A percentile compares a stretch with the other conserved stretches of the same genome.
These are phyloP conservation scores for Orbicella faveolata DNA, from an alignment of 64 coral and sea anemone species.

Conservation along the genomic window DNA sequence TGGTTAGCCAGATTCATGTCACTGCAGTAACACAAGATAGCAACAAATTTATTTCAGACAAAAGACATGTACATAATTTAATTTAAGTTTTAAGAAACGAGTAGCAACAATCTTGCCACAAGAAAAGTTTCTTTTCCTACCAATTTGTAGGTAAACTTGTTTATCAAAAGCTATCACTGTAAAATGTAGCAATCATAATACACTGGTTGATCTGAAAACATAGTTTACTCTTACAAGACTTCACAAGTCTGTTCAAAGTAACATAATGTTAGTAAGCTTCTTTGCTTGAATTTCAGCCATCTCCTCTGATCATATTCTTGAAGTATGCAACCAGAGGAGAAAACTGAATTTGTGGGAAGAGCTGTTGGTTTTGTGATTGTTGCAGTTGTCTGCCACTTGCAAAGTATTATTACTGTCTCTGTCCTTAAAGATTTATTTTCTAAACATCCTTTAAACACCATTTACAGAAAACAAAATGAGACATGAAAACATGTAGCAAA, in stretches of 20 bases:
- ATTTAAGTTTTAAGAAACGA: conserved; percentile 34
- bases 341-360: too few species aligned
- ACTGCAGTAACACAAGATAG: background rate
- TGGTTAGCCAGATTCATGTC: background rate
- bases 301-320: too few species aligned
- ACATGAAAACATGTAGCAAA: too few species aligned
- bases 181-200: background rate
- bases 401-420: too few species aligned
- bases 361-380: too few species aligned
- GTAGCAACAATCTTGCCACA: background rate
- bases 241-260: background rate
- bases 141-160: background rate
- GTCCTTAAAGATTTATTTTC: too few species aligned
- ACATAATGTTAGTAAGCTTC: too few species aligned
- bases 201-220: background rate
- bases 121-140: conserved; percentile 7
- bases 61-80: conserved; percentile 32
- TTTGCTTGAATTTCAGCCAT: too few species aligned
- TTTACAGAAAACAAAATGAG: too few species aligned
- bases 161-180: background rate
- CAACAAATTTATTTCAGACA: background rate
- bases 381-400: too few species aligned
- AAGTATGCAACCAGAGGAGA: too few species aligned
- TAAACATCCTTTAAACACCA: too few species aligned
- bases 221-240: background rate